Conservation (phyloP, 2,888 invertebrate genomes). For the Stenoptilia bipunctidactyla region DNA sequence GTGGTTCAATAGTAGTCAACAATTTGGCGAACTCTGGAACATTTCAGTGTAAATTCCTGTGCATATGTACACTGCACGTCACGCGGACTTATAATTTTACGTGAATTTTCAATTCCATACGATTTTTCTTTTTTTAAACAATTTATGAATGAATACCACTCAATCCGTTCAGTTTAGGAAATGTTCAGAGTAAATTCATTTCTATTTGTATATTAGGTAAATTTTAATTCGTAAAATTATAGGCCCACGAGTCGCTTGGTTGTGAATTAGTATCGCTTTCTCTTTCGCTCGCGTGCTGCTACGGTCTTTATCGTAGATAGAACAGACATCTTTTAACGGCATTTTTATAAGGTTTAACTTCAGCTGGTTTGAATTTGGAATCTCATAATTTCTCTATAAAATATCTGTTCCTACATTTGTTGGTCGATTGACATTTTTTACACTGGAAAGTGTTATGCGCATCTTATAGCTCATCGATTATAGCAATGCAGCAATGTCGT, state of each 20-base stretch:
- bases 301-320: conserved; percentile 16
- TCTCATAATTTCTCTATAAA: background rate
- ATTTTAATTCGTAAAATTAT: background rate
- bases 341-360: conserved; percentile 3
- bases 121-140: too few species aligned
- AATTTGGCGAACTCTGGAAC: background rate
- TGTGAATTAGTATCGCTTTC: conserved; percentile 46
- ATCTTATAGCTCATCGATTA: background rate
- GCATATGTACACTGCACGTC: too few species aligned
- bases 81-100: too few species aligned
- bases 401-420: too few species aligned
- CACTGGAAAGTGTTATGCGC: background rate
- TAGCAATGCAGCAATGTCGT: conserved; percentile 31
- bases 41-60: background rate
- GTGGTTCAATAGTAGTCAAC: too few species aligned
- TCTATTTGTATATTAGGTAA: too few species aligned
- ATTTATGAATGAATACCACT: background rate
- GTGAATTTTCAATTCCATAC: too few species aligned
- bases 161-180: too few species aligned
- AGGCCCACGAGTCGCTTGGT: conserved; percentile 40
- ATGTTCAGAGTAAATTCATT: too few species aligned
- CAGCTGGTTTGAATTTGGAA: background rate
- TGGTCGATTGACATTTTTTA: too few species aligned
- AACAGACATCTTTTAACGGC: conserved; percentile 10
- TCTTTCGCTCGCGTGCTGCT: conserved; percentile 14